A percentile compares a stretch with the other conserved stretches of the same genome.
These are phyloP conservation scores for Aphaenogaster floridana DNA, from an alignment of 1,140 invertebrate genomes.

Conservation along the genomic window DNA sequence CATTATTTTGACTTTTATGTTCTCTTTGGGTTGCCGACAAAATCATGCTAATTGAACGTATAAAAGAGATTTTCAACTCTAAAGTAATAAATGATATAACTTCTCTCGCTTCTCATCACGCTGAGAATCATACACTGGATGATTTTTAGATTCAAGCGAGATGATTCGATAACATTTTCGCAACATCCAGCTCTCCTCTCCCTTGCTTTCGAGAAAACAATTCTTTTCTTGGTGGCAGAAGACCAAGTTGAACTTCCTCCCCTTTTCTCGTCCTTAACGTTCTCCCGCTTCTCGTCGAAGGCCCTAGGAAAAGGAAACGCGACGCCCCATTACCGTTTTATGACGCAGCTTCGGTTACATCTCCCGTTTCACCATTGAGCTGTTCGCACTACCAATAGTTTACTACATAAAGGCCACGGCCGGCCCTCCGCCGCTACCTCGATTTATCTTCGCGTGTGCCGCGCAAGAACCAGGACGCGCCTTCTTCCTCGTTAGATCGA, in stretches of 20 bases:
- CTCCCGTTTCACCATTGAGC: conserved; percentile 86
- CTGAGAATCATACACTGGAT: too few species aligned
- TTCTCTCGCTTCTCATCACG: not conserved
- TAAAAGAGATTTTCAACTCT: not conserved
- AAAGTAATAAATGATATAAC: not conserved
- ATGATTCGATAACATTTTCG: not conserved
- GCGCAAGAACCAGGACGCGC: conserved; percentile 41
- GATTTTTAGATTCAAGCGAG: not conserved
- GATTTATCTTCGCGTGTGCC: conserved; percentile 76
- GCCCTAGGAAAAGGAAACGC: conserved; percentile 83
- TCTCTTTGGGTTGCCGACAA: too few species aligned
- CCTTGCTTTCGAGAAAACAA: conserved; percentile 53
- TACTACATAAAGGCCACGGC: conserved; percentile 82
- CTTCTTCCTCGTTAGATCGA: conserved; percentile 54
- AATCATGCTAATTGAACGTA: not conserved
- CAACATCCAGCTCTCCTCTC: not conserved
- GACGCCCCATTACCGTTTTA: conserved; percentile 87
- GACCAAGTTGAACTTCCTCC: conserved; percentile 50
- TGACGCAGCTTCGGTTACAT: conserved; percentile 85
- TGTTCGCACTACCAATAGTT: conserved; percentile 85
- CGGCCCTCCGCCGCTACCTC: conserved; percentile 68
- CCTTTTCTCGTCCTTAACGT: conserved; percentile 65
- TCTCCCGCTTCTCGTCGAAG: conserved; percentile 62
- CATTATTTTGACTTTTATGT: too few species aligned
- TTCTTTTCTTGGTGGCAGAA: conserved; percentile 49